phyloP scores from a whole-genome alignment of 1,140 invertebrate genomes.

The Magallana gigas region DNA sequence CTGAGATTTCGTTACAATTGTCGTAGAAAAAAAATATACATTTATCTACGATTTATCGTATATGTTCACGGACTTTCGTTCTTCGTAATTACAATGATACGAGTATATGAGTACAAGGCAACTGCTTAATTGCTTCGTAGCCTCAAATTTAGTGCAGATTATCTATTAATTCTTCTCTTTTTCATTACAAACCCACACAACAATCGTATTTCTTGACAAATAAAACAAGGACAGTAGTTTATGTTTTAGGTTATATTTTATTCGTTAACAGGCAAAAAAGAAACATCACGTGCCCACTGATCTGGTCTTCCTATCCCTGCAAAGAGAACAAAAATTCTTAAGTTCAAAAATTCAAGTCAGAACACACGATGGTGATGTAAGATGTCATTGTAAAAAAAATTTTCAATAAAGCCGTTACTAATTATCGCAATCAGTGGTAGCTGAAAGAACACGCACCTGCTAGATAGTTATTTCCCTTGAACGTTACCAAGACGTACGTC shows the following conservation, averaged over 20 bases:
- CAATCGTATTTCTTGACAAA: background rate
- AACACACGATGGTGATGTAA: too few species aligned
- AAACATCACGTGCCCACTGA: constrained; percentile 18
- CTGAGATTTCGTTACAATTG: too few species aligned
- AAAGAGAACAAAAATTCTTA: background rate
- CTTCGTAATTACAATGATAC: too few species aligned
- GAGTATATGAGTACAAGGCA: too few species aligned
- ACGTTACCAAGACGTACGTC: background rate
- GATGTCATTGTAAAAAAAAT: too few species aligned
- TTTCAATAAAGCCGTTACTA: background rate
- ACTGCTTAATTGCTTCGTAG: too few species aligned
- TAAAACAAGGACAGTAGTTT: background rate
- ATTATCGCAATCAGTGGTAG: background rate
- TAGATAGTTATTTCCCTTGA: background rate
- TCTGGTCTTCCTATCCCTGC: background rate
- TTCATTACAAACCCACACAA: too few species aligned
- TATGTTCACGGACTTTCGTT: too few species aligned
- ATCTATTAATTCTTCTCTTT: too few species aligned
- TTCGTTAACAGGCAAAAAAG: background rate
- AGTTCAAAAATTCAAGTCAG: background rate
- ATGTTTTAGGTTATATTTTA: constrained; percentile 1
- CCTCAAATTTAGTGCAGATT: too few species aligned
- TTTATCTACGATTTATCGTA: too few species aligned
- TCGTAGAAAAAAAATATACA: too few species aligned
- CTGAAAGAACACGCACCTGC: background rate